phyloP scores from a whole-genome alignment of 2,888 invertebrate species.

The Epinotia demarniana region DNA sequence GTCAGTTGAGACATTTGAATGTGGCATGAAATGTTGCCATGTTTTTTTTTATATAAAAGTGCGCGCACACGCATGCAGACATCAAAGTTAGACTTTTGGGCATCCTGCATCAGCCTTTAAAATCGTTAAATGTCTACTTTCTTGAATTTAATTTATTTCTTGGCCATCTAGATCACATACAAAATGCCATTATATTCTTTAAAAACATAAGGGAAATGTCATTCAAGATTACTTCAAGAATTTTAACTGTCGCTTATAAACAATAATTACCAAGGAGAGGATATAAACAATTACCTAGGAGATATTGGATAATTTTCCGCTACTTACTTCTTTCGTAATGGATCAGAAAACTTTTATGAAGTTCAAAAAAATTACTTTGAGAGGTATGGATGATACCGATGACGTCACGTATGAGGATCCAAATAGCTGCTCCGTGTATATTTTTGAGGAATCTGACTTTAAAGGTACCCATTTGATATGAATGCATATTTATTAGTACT shows the following conservation, averaged over 20 bases:
- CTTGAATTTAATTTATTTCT: constrained; percentile 26
- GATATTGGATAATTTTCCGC: constrained; percentile 42
- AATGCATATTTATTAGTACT: no score
- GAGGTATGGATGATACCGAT: constrained; percentile 30
- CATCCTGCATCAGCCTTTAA: neutral
- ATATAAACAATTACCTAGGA: constrained; percentile 47
- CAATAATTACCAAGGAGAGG: constrained; percentile 44
- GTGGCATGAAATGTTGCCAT: no score
- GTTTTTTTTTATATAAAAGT: no score
- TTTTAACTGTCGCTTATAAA: constrained; percentile 33
- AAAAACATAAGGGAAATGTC: constrained; percentile 14
- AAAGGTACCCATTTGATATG: constrained; percentile 22
- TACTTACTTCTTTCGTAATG: constrained; percentile 42
- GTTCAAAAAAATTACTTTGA: constrained; percentile 43
- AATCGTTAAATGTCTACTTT: neutral
- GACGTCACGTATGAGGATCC: constrained; percentile 24
- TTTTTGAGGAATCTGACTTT: constrained; percentile 37
- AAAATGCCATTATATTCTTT: neutral
- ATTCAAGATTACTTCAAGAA: constrained; percentile 19
- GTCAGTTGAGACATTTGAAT: no score
- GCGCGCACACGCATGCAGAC: no score
- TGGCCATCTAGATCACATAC: constrained; percentile 50
- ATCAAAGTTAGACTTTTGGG: no score
- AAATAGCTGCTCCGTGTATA: constrained; percentile 31
- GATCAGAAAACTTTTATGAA: constrained; percentile 40